Percentiles rank a stretch among this genome's conserved stretches.
These are phyloP conservation scores for Hartigia nigra DNA, from an alignment of 2,888 invertebrate species.

Conservation along the genomic window DNA sequence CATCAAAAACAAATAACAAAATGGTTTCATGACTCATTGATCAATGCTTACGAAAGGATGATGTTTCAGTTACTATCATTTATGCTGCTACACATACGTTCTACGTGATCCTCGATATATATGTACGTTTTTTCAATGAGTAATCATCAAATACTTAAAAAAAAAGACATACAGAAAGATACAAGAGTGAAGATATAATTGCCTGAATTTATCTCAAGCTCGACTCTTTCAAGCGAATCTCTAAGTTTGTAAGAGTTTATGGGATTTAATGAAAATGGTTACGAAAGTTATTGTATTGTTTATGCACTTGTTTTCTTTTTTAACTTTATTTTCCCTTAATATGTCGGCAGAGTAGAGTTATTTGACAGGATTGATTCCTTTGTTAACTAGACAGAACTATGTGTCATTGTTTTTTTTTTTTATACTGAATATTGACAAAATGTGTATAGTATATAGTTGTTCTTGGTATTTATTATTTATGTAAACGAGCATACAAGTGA, in stretches of 20 bases:
- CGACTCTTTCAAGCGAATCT: conserved; percentile 46
- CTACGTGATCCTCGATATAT: not conserved
- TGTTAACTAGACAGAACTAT: conserved; percentile 51
- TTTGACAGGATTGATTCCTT: conserved; percentile 38
- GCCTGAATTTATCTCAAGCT: conserved; percentile 54
- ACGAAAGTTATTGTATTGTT: conserved; percentile 4
- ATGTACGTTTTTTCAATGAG: not conserved
- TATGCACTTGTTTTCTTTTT: conserved; percentile 26
- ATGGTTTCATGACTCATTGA: not conserved
- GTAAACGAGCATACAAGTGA: not conserved
- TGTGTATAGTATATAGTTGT: not conserved
- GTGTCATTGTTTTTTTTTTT: conserved; percentile 8
- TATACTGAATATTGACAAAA: not conserved
- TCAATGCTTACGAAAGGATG: not conserved
- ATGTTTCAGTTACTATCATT: not conserved
- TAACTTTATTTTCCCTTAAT: conserved; percentile 50
- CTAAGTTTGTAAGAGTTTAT: conserved; percentile 29
- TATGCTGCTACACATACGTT: not conserved
- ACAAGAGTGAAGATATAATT: conserved; percentile 26
- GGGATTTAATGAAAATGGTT: conserved; percentile 5
- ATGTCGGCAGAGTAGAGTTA: conserved; percentile 24
- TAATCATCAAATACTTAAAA: conserved; percentile 10
- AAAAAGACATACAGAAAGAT: conserved; percentile 22
- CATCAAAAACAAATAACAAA: conserved; percentile 24
- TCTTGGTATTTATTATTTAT: not conserved